Evolutionary conservation across 92 coral and sea anemone species (phyloP), one percentile per base, ranked within the genome.

Genomic region (Virgularia gustaviana): DNA sequence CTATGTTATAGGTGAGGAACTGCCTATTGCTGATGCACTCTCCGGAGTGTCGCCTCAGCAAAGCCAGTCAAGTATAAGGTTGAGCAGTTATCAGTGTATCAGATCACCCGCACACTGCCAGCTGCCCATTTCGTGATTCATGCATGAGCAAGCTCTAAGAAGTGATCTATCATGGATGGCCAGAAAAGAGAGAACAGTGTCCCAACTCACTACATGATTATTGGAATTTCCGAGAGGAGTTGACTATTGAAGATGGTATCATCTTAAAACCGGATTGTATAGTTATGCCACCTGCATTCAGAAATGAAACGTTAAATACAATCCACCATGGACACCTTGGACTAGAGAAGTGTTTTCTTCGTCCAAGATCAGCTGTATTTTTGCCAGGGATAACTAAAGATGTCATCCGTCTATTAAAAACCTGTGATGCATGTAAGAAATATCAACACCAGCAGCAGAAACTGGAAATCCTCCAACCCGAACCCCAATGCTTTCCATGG

Each of bases 191-290:
- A 54, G 56, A 75, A 19, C 38, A 71, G 77, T 85, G 82, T 36
- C 79, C 80, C 2, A 36, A 72, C 57, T n/a, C 22, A 15, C 70
- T 78, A 47, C 82, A 65, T 57, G 77, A 82, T n/a, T 86, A 73
- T 44, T 86, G 90, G 87, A 86, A 86, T 66, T 86, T 77, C 39
- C 25, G 86, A 53, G 82, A 78, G 66, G 78, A 81, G 35, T 29
- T 85, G 1, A 85, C 83, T 49, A 85, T 85, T 37, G 76, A 85
- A 33, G 80, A 80, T 49, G 73, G 85, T 35, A 18, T 72, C 22
- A 54, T 79, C 53, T 80, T 81, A 22, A 73, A 73, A 43, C 66
- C 47, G 57, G 75, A 81, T 23, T 68, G 78, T 16, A 67, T 67
- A 39, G 72, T 82, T 25, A 49, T 82, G 47, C 86, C 86, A 0